A percentile compares a stretch with the other conserved stretches of the same genome.
These are phyloP conservation scores for Mactromeris polynyma DNA, from an alignment of 2,888 invertebrate genomes.

Conservation along the genomic window DNA sequence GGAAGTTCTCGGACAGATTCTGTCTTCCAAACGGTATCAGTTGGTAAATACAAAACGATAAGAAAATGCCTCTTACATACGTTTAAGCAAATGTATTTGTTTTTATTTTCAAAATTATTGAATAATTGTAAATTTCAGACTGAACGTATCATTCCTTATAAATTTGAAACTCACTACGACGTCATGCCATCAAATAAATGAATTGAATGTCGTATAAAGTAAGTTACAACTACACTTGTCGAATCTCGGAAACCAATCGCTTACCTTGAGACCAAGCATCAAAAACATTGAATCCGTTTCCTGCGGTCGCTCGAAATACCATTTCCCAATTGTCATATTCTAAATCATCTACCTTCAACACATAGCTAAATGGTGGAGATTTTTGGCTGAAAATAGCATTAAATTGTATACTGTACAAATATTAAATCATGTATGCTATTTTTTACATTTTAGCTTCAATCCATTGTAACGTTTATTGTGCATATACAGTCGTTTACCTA, in stretches of 20 bases:
- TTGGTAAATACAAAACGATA: too few relatives aligned
- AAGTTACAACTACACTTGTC: background rate
- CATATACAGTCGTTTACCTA: background rate
- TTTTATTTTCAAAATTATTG: too few relatives aligned
- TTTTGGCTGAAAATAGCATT: background rate
- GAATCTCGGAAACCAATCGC: too few relatives aligned
- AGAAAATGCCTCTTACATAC: too few relatives aligned
- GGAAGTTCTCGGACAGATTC: background rate
- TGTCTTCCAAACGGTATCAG: background rate
- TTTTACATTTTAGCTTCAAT: too few relatives aligned
- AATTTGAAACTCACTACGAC: background rate
- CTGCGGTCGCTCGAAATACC: conserved; percentile 34
- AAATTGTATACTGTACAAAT: background rate
- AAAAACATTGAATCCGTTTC: conserved; percentile 24
- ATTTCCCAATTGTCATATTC: conserved; percentile 19
- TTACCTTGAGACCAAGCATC: conserved; percentile 40
- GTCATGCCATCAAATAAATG: background rate
- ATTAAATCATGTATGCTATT: background rate
- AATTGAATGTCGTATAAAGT: background rate
- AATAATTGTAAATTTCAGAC: too few relatives aligned
- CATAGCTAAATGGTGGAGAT: background rate
- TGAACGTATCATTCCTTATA: too few relatives aligned
- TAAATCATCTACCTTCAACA: background rate
- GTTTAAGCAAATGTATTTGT: too few relatives aligned
- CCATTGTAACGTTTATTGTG: background rate